phyloP scores from a whole-genome alignment of 2,888 invertebrate species.

The Pseudoips prasinana region DNA sequence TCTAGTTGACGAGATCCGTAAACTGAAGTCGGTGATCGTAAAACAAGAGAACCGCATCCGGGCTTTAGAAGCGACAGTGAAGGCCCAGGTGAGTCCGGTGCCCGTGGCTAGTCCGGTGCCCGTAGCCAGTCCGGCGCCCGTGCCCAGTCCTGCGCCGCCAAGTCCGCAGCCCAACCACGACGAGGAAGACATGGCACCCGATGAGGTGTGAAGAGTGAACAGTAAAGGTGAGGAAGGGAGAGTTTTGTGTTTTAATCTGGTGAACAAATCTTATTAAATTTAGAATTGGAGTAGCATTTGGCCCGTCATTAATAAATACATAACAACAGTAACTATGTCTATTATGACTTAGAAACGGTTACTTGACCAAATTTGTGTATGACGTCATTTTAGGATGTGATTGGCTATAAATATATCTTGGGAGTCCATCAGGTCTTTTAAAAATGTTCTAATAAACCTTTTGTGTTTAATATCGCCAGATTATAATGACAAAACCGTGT shows the following conservation, averaged over 20 bases:
- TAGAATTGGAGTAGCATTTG: not conserved
- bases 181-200: constrained; percentile 77
- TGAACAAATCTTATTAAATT: too few species aligned
- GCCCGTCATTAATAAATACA: constrained; percentile 13
- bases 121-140: constrained; percentile 32
- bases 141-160: constrained; percentile 52
- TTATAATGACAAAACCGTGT: too few species aligned
- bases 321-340: constrained; percentile 30
- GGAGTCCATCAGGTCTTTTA: too few species aligned
- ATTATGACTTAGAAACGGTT: too few species aligned
- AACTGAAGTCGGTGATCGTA: constrained; percentile 95
- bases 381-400: too few species aligned
- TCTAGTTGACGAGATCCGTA: constrained; percentile 93
- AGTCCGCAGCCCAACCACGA: constrained; percentile 52
- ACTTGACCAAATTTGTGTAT: too few species aligned
- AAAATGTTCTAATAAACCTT: too few species aligned
- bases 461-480: too few species aligned
- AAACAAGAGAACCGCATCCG: constrained; percentile 95
- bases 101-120: constrained; percentile 44
- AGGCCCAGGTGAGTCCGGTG: constrained; percentile 34
- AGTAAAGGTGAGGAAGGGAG: not conserved
- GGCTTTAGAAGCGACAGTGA: constrained; percentile 85
- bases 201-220: constrained; percentile 83
- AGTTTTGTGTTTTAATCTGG: constrained; percentile 26
- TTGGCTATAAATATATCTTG: too few species aligned